phyloP scores from a whole-genome alignment of 2,797 vertebrate species.

The Poecilia wingei region DNA sequence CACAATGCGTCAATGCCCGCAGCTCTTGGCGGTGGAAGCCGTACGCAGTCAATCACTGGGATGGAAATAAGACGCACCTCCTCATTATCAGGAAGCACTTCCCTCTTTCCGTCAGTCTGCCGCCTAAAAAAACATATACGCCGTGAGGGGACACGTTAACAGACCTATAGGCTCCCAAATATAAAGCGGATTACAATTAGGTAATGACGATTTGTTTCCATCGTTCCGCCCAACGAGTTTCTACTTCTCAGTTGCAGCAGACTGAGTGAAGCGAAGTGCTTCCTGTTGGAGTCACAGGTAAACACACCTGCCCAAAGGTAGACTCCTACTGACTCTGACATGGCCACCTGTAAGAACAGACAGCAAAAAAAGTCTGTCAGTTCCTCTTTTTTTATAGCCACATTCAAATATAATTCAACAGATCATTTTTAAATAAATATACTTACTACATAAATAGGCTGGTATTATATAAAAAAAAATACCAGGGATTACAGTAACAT shows the following conservation, averaged over 20 bases:
- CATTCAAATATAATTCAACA: neutral
- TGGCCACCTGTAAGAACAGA: constrained; percentile 51
- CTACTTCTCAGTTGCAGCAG: constrained; percentile 12
- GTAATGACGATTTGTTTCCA: neutral
- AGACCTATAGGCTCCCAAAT: neutral
- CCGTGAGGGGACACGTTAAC: neutral
- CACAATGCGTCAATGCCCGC: constrained; percentile 77
- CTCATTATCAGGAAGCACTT: constrained; percentile 70
- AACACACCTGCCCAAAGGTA: constrained; percentile 77
- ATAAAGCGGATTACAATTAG: neutral
- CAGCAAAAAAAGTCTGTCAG: neutral
- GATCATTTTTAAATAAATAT: neutral
- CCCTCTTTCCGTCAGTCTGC: constrained; percentile 22
- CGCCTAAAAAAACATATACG: neutral
- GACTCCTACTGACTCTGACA: constrained; percentile 40
- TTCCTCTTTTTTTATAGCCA: neutral
- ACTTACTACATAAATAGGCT: neutral
- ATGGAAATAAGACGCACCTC: constrained; percentile 70
- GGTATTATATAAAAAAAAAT: neutral
- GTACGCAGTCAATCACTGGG: constrained; percentile 72
- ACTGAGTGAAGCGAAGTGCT: constrained; percentile 23
- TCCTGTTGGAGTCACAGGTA: constrained; percentile 73
- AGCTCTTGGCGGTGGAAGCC: constrained; percentile 62
- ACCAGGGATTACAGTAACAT: neutral
- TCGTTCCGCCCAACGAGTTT: constrained; percentile 7